phyloP scores from a whole-genome alignment of 2,888 invertebrate genomes.

The Pinctada fucata region DNA sequence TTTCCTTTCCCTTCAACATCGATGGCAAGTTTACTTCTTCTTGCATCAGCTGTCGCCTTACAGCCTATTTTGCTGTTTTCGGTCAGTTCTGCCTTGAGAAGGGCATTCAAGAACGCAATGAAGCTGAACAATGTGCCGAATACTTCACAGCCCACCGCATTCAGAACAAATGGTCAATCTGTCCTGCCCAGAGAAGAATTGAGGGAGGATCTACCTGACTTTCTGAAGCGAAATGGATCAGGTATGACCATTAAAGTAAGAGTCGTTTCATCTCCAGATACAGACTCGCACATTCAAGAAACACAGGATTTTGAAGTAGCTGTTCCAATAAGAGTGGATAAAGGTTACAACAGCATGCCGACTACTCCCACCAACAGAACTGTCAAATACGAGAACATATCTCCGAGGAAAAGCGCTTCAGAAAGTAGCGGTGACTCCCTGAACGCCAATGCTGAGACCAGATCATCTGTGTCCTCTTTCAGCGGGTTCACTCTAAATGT shows the following conservation, averaged over 20 bases:
- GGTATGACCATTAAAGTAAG: neutral
- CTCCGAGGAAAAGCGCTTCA: neutral
- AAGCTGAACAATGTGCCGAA: neutral
- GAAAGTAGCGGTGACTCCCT: neutral
- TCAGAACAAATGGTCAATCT: neutral
- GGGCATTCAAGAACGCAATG: neutral
- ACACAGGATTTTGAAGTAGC: no score
- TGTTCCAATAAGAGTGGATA: no score
- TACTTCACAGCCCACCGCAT: neutral
- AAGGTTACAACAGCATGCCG: neutral
- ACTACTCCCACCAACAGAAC: neutral
- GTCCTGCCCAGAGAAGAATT: neutral
- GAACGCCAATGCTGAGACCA: neutral
- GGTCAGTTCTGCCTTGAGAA: neutral
- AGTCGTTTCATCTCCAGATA: neutral
- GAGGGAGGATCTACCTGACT: neutral
- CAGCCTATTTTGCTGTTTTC: neutral
- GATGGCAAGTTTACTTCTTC: neutral
- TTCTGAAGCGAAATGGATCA: neutral
- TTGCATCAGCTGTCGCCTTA: neutral
- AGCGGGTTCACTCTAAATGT: neutral
- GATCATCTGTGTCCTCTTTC: neutral
- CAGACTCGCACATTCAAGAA: neutral
- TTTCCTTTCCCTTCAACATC: neutral
- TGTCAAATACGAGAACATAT: neutral